Evolutionary conservation across 2,888 invertebrate species (phyloP).

Genomic region (Eucera pruinosa): DNA sequence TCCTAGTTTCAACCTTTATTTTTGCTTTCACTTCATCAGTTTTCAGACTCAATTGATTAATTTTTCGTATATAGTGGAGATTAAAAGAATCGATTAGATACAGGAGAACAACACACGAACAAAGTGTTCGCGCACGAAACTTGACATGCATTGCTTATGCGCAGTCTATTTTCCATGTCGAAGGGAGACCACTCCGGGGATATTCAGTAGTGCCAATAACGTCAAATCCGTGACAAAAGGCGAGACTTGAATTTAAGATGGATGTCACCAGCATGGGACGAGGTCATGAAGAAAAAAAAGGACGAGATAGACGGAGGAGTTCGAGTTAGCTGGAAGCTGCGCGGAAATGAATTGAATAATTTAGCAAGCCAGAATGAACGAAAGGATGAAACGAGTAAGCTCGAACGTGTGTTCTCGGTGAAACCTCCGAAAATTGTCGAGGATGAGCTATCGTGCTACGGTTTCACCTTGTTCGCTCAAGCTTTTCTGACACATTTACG

Average conservation of each 20-base stretch:
- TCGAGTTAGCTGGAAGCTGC: constrained; percentile 61
- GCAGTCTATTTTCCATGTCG: constrained; percentile 37
- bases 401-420: constrained; percentile 57
- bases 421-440: constrained; percentile 59
- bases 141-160: constrained; percentile 46
- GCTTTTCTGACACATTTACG: constrained; percentile 46
- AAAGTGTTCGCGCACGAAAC: constrained; percentile 1
- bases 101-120: no score
- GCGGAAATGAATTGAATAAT: constrained; percentile 76
- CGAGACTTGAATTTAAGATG: constrained; percentile 47
- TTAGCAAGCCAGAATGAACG: constrained; percentile 63
- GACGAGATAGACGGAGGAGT: constrained; percentile 24
- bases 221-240: constrained; percentile 57
- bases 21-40: no score
- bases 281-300: not conserved
- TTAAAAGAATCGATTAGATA: no score
- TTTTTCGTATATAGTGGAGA: no score
- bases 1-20: no score
- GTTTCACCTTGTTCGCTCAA: constrained; percentile 43
- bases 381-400: constrained; percentile 67
- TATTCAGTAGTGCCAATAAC: constrained; percentile 23
- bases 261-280: constrained; percentile 1
- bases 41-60: no score
- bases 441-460: constrained; percentile 47
- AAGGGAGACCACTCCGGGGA: constrained; percentile 22